A percentile compares a stretch with the other conserved stretches of the same genome.
phyloP scores from a whole-genome alignment of 2,888 invertebrate species.

The Hedya salicella region DNA sequence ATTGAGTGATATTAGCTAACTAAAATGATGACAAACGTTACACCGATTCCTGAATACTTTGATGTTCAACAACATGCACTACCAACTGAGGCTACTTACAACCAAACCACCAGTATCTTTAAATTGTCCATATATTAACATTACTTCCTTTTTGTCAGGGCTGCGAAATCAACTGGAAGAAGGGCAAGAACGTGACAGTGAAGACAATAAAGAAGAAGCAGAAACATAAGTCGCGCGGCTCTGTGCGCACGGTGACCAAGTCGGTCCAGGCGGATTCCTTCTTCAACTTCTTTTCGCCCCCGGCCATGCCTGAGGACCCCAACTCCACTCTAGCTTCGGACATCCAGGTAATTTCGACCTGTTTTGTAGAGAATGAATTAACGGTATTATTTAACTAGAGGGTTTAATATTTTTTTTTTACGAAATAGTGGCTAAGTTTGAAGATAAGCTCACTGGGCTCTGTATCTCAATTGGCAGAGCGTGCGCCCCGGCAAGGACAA shows the following conservation, averaged over 20 bases:
- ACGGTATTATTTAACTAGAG: too few species aligned
- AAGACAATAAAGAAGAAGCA: conserved; percentile 99
- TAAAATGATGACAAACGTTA: conserved; percentile 60
- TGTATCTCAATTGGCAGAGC: too few species aligned
- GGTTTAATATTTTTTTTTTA: too few species aligned
- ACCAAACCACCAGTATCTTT: not conserved
- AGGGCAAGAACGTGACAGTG: conserved; percentile 98
- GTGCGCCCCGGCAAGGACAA: too few species aligned
- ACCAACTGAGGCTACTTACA: conserved; percentile 49
- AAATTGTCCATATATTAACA: not conserved
- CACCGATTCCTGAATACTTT: conserved; percentile 53
- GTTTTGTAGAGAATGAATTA: too few species aligned
- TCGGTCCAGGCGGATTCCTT: conserved; percentile 98
- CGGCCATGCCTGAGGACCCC: conserved; percentile 92
- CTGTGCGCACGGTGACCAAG: conserved; percentile 97
- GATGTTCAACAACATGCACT: conserved; percentile 52
- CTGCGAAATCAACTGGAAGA: conserved; percentile 98
- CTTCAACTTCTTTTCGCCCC: conserved; percentile 99
- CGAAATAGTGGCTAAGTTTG: too few species aligned
- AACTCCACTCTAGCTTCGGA: conserved; percentile 95
- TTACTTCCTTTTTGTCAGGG: conserved; percentile 81
- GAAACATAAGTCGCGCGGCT: conserved; percentile 98
- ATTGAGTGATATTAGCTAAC: conserved; percentile 27
- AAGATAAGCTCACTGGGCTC: too few species aligned
- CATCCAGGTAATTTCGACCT: conserved; percentile 84